These are phyloP conservation scores for Opisthocomus hoazin DNA, from an alignment of 2,113 vertebrate genomes.

Conservation along the genomic window DNA sequence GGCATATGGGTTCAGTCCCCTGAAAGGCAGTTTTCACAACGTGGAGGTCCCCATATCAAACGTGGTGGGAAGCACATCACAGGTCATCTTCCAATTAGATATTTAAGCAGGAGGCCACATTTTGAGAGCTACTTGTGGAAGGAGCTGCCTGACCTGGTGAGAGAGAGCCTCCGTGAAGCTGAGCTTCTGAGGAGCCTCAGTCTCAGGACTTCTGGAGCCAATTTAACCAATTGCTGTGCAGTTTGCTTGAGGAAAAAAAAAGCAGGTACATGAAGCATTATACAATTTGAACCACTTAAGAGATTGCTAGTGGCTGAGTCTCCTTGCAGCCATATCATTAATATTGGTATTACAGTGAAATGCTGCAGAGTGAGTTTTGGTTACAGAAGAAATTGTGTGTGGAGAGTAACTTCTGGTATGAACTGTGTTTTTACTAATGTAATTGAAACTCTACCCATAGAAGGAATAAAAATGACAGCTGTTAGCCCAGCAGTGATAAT, in stretches of 20 bases:
- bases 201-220: neutral
- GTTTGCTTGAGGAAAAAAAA: neutral
- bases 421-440: neutral
- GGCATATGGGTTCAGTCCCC: neutral
- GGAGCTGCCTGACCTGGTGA: neutral
- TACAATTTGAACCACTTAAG: neutral
- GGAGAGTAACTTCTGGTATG: neutral
- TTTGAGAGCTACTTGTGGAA: accelerated
- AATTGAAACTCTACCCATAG: neutral
- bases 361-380: neutral
- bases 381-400: neutral
- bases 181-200: neutral
- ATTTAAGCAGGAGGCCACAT: neutral
- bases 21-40: neutral
- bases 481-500: neutral
- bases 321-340: neutral
- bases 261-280: neutral
- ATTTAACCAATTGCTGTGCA: neutral
- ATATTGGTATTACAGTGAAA: neutral
- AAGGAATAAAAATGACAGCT: neutral
- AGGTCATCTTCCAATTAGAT: neutral
- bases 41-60: neutral
- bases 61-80: neutral
- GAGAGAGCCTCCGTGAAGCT: neutral
- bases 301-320: neutral